Percentiles rank a stretch among this genome's conserved stretches.
These are phyloP conservation scores for Scortum barcoo DNA, from an alignment of 2,113 vertebrate species.

Conservation along the genomic window DNA sequence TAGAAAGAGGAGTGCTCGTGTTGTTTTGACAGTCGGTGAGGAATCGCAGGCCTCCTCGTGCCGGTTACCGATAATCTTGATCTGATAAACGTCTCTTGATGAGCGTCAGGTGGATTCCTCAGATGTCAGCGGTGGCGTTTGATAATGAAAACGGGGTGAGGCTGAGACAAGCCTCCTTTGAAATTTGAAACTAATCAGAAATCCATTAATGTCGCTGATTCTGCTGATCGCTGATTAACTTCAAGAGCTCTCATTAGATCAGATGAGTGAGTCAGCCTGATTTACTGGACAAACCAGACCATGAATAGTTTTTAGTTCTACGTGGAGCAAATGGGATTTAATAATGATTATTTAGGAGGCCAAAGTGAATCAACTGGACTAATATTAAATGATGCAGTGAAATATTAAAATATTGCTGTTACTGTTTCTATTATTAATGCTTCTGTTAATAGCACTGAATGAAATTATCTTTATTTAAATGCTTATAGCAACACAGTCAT, in stretches of 20 bases:
- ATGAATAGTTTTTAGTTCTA: constrained; percentile 14
- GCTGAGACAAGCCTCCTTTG: background rate
- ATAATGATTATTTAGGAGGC: constrained; percentile 2
- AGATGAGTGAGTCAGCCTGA: constrained; percentile 40
- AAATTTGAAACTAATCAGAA: constrained; percentile 23
- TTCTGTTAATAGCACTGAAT: background rate
- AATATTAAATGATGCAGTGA: background rate
- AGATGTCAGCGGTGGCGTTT: background rate
- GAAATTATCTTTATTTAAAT: background rate
- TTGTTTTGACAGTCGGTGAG: background rate
- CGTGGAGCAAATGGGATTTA: constrained; percentile 5
- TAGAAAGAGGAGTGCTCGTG: background rate
- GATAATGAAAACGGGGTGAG: background rate
- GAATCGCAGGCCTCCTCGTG: background rate
- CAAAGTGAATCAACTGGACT: background rate
- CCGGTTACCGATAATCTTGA: background rate
- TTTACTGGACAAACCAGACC: constrained; percentile 38
- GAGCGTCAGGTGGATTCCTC: background rate
- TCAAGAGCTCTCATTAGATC: constrained; percentile 23
- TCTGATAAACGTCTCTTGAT: background rate
- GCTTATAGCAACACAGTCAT: no score
- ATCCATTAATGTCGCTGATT: constrained; percentile 11
- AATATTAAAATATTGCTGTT: background rate
- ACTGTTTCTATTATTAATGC: background rate
- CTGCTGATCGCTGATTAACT: constrained; percentile 13